Base-by-base conservation (phyloP, 1,140 invertebrate species). In the Drosophila chauvacae region DNA sequence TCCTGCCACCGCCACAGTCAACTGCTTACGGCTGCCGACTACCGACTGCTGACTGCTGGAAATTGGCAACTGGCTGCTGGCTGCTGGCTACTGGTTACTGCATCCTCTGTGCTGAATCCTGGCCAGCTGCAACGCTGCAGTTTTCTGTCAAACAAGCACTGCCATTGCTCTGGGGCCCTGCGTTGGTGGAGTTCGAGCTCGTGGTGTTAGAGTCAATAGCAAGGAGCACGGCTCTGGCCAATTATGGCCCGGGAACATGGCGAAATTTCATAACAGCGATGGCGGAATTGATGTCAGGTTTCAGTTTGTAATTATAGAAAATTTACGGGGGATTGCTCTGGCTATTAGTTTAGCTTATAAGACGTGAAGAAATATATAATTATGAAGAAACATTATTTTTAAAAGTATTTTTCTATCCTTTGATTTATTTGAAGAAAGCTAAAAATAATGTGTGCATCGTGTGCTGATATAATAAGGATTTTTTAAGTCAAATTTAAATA, bases 51-150 rank as follows among this genome's bases (percentile, higher is more conserved):
- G 58, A 44, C 61, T 66, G 62, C 37, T 44, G 47, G 26, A 30
- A 20, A 30, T 30, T 64, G 51, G 26, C 37, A 50, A 63, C 44
- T 66, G 57, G 16, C 39, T 28, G 6, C 28, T 64, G 51, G 18
- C 37, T 42, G 48, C 44, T 66, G 57, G 16, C 28, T 37, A 23
- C 58, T 16, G 55, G 56, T 20, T 45, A 23, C 58, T 23, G 35
- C 13, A 30, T 33, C 26, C 59, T 20, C 23, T 33, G 26, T 41
- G 7, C 50, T 47, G 73, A 30, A 39, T 61, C 48, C 28, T 28
- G 51, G 44, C 26, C 51, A 73, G 33, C 48, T 70, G 75, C 75
- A 74, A 79, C 79, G 53, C 57, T 78, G 80, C 80, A 83, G 20
- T 79, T 82, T 79, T 44, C 66, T 45, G 30, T 68, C 66, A 70